These are phyloP conservation scores for Enoplosus armatus DNA, from an alignment of 2,797 vertebrate genomes.

Conservation along the genomic window DNA sequence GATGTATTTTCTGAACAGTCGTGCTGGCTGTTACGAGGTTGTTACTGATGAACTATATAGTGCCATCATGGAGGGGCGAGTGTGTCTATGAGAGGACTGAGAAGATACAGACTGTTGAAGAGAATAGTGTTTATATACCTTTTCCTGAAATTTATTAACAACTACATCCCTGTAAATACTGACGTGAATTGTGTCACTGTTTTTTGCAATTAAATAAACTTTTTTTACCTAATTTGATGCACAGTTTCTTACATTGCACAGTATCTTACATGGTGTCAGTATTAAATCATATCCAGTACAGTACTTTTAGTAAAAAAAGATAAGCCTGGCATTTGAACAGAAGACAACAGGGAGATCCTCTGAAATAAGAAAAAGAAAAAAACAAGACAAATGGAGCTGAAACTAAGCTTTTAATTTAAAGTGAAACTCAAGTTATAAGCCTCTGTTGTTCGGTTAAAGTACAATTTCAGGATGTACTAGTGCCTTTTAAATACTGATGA, in stretches of 20 bases:
- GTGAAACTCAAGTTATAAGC: background rate
- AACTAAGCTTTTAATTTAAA: conserved; percentile 1
- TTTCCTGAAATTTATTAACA: too few relatives aligned
- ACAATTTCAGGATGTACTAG: background rate
- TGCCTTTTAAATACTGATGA: background rate
- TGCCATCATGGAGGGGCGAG: conserved; percentile 82
- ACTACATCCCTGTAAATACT: background rate
- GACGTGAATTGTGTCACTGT: background rate
- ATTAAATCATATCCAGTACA: background rate
- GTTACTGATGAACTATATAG: conserved; percentile 82
- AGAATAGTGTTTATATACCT: background rate
- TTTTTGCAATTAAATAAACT: conserved; percentile 7
- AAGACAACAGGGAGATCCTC: background rate
- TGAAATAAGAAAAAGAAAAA: background rate
- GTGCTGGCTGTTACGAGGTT: conserved; percentile 83
- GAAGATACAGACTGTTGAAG: background rate
- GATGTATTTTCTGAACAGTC: conserved; percentile 88
- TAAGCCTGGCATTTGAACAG: background rate
- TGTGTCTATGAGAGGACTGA: conserved; percentile 79
- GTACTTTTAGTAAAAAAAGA: too few relatives aligned
- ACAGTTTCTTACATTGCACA: background rate
- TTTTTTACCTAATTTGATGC: background rate
- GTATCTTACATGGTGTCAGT: background rate
- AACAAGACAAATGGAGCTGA: background rate
- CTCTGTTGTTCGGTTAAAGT: background rate